phyloP scores from a whole-genome alignment of 2,888 invertebrate species.

The Acanthosepion lycidas region DNA sequence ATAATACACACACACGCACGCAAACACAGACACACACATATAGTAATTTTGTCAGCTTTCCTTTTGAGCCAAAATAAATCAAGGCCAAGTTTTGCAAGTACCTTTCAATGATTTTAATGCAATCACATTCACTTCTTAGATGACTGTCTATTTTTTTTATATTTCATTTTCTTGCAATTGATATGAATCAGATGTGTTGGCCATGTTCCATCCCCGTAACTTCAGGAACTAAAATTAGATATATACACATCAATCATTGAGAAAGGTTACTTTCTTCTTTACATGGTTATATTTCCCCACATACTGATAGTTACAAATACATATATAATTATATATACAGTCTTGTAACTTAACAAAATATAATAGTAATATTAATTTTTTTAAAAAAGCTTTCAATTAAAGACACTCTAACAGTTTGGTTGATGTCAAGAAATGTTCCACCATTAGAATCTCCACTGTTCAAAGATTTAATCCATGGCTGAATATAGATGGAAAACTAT shows the following conservation, averaged over 20 bases:
- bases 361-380: background rate
- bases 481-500: background rate
- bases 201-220: no score
- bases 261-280: no score
- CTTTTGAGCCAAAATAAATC: background rate
- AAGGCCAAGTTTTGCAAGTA: background rate
- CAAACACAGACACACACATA: no score
- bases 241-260: no score
- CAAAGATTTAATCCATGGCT: background rate
- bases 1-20: background rate
- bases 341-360: no score
- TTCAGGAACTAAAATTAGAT: no score
- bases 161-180: no score
- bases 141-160: background rate
- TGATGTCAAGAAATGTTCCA: background rate
- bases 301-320: no score
- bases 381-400: background rate
- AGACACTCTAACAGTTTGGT: background rate
- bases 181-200: no score
- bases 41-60: background rate
- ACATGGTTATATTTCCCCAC: no score
- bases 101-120: background rate
- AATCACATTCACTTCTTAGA: background rate
- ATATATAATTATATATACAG: no score
- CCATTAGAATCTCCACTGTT: background rate